Base-by-base conservation (phyloP, 2,113 vertebrate species). In the Brachypodius melanocephalos region DNA sequence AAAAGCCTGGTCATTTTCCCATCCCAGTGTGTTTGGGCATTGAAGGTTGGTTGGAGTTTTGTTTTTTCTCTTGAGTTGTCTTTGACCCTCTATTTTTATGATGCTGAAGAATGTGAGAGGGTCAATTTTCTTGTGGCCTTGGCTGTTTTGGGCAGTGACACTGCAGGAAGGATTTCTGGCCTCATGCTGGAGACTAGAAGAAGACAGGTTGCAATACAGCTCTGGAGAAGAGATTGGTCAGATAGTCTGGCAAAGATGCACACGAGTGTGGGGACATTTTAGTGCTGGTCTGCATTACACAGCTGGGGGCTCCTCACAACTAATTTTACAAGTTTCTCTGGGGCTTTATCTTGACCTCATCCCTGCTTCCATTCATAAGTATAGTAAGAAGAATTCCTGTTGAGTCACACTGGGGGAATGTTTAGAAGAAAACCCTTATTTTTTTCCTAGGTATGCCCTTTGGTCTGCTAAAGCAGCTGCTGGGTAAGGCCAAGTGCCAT, bases 151-250 rank as follows among this genome's bases (percentile, higher is more conserved):
- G 38, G 10, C 46, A 51, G 5, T 26, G 22, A 58, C 32, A 34
- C 29, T 62, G 22, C 18, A 21, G 38, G 67, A 65, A 42, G 49
- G 17, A 52, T 24, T 52, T 21, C 19, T 25, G 17, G 34, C 46
- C 29, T 80, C 2, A 0, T 1, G 6, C 22, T 88, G 71, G 49
- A 49, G 42, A 42, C 8, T 16, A 66, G 63, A 61, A 68, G 43
- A n/a, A 36, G 45, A 43, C 20, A 43, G 10, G 11, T 17, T 65
- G 12, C 18, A 2, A 0, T n/a, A 4, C 0, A 12, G 5, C 5
- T 59, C 55, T 95, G 29, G 12, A 68, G 55, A 12, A 20, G 34
- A 66, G 38, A 29, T 46, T 59, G 28, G 85, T 88, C 31, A 29
- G 32, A 12, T 36, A 21, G 28, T 17, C 42, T 73, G 32, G 21